Conservation (phyloP, 2,797 vertebrate genomes). For the Acanthurus leucopareius region DNA sequence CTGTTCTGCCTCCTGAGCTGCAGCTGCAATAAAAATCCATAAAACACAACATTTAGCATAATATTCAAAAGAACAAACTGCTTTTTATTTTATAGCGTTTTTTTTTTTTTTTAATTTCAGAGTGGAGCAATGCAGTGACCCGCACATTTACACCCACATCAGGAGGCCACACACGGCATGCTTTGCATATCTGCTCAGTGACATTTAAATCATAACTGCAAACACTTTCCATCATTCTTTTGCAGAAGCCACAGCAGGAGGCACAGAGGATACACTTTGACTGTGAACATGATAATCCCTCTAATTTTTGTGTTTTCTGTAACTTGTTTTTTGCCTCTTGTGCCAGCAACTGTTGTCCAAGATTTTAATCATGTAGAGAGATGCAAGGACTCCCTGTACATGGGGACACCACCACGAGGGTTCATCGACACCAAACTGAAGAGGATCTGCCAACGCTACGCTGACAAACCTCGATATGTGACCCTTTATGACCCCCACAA, state of each 20-base stretch:
- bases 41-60: not conserved
- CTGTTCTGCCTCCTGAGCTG: too few relatives aligned
- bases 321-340: constrained; percentile 16
- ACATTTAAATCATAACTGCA: constrained; percentile 65
- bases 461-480: constrained; percentile 78
- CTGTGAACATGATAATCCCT: constrained; percentile 22
- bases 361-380: constrained; percentile 83
- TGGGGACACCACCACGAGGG: constrained; percentile 80
- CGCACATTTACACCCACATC: constrained; percentile 8
- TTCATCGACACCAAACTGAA: constrained; percentile 60
- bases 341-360: constrained; percentile 71
- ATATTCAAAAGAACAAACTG: not conserved
- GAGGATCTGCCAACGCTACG: constrained; percentile 82
- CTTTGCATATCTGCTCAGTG: constrained; percentile 76
- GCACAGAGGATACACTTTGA: constrained; percentile 22
- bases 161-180: constrained; percentile 3
- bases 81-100: not conserved
- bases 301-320: constrained; percentile 33
- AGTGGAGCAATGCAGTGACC: not conserved
- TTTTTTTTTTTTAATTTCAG: not conserved
- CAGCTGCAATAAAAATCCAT: not conserved
- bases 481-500: constrained; percentile 80
- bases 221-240: constrained; percentile 22
- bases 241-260: constrained; percentile 22
- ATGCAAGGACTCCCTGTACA: constrained; percentile 85